Evolutionary conservation across 2,113 vertebrate genomes (phyloP), one percentile per base, ranked within the genome.

Genomic region (Periophthalmus modestus): DNA sequence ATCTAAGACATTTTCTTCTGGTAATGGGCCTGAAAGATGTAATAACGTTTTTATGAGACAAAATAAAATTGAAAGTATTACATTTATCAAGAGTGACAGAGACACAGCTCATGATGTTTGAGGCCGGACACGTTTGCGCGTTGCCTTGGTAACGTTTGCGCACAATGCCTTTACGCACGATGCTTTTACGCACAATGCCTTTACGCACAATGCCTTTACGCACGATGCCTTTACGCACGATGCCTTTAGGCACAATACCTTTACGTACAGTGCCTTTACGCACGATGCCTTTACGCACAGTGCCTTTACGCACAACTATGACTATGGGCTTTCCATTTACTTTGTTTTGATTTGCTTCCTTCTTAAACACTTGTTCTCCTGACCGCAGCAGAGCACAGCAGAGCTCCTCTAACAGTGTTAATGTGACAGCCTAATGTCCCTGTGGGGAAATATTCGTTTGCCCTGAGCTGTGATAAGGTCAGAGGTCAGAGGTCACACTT

Each of bases 401-500:
- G 0, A 66, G 33, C 57, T 19, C 71, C 78, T 80, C 74, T 71
- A 59, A 28, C 4, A 54, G 75, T 89, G 79, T 62, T 69, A 85
- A 77, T 79, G 75, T 75, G 87, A 81, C 79, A 82, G 79, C 71
- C 85, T 88, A 89, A 80, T 89, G 81, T 77, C 89, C 87, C 90
- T 59, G 66, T 78, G 87, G 90, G 74, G 58, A 84, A 83, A 90
- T 89, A 85, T 65, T 80, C 73, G 74, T 82, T 88, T 79, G 28
- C 86, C 87, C 85, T 89, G 77, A 84, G 61, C 73, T 81, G 79
- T 82, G 80, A n/a, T 77, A 84, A 80, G 90, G 88, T 88, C 90
- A 90, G 80, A 74, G 90, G 89, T 89, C 89, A 85, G 80, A 74
- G 90, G 89, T 89, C 89, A 85, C 69, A 84, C 74, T 9, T 92